phyloP scores from a whole-genome alignment of 2,113 vertebrate species.

The Mormoops blainvillei region DNA sequence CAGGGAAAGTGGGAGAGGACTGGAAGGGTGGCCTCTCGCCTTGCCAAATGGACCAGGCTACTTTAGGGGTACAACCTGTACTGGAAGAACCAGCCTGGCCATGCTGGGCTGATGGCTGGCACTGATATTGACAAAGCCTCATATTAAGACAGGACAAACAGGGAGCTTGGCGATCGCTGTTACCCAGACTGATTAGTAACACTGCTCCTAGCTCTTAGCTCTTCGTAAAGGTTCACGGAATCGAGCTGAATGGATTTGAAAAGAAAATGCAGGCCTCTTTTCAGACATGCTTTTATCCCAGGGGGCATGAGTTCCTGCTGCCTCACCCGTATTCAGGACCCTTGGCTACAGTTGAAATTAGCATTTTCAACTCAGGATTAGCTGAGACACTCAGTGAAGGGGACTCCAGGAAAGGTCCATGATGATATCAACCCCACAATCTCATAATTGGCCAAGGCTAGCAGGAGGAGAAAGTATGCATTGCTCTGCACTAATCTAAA shows the following conservation, averaged over 20 bases:
- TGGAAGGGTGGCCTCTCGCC: not conserved
- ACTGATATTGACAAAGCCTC: conserved; percentile 37
- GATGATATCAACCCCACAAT: not conserved
- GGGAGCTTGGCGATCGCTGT: not conserved
- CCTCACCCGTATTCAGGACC: not conserved
- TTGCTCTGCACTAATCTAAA: not conserved
- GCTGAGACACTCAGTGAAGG: not conserved
- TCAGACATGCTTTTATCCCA: not conserved
- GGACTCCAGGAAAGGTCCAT: not conserved
- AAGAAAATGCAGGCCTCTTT: not conserved
- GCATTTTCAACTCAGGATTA: not conserved
- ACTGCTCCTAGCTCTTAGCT: not conserved
- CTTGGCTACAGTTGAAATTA: not conserved
- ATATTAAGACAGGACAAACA: not conserved
- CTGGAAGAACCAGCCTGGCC: conserved; percentile 32
- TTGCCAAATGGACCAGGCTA: not conserved
- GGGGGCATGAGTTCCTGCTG: not conserved
- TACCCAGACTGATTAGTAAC: not conserved
- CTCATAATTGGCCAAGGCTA: not conserved
- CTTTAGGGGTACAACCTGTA: not conserved
- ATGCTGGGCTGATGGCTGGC: not conserved
- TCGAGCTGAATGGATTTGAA: not conserved
- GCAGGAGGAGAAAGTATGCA: not conserved
- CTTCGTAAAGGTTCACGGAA: not conserved
- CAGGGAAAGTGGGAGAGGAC: conserved; percentile 30